Evolutionary conservation across 2,888 invertebrate genomes (phyloP), one percentile per base, ranked within the genome.

Genomic region (Papilio protenor): DNA sequence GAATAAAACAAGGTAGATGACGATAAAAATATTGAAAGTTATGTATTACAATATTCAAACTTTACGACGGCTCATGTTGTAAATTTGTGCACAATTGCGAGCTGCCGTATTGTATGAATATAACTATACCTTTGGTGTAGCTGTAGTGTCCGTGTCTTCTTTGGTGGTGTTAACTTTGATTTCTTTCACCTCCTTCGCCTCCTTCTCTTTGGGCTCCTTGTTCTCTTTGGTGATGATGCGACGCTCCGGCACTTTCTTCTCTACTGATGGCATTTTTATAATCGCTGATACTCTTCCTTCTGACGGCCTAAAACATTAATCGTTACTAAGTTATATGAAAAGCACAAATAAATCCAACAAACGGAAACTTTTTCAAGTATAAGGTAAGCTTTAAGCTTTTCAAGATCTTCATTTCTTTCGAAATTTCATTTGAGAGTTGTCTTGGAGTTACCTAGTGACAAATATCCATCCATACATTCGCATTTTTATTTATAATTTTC

Each of bases 181-280:
- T 27, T 91, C 90, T 79, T 90, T 92, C 3, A 73, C 81, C 61
- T 93, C 94, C 84, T 91, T 94, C 40, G 90, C 89, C 77, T 93
- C 93, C 76, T 93, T 92, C 61, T 93, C 94, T 84, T 91, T 94
- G 40, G 91, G 89, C 77, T 93, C 93, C 77, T 93, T 92, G 80
- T 90, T 92, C 77, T 92, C 92, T 87, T 93, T 94, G 84, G 91
- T 90, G 52, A 89, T 45, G 1, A 82, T 70, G 23, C 90, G 89
- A 40, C 88, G 88, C 72, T 92, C 92, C 0, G 82, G 80, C 27
- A 80, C 27, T 79, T 90, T 90, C 81, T 89, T 93, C 59, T 92
- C 93, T 59, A 1, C 82, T 57, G 6, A 84, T 77, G 0, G 83
- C 1, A 85, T 77, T 81, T 87, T 91, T 2, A 81, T 79, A 21